Base-by-base conservation (phyloP, 1,140 invertebrate species). In the Orussus abietinus region DNA sequence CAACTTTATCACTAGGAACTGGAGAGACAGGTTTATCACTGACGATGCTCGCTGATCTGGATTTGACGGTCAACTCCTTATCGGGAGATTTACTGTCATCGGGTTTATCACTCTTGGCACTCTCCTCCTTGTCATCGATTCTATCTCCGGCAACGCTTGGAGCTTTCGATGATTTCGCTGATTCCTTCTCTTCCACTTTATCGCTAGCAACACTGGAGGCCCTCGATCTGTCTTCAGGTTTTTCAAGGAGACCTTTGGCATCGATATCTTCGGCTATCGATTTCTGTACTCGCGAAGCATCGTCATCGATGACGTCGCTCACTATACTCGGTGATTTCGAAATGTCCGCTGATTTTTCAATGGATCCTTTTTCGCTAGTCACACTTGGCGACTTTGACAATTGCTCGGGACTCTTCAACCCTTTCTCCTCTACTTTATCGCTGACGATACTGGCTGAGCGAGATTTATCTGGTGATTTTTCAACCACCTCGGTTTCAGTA, bases 371-470 rank as follows among this genome's bases (percentile, higher is more conserved):
- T 15, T 45, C 42, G 15, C n/a, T n/a, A 15, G 22, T n/a, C 6
- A 25, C n/a, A 25, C 36, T 38, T 11, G 42, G 19, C 5, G 36
- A 38, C 20, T 32, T 44, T 13, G 32, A 36, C 10, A n/a, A n/a
- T n/a, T n/a, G n/a, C 13, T 33, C 9, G 29, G 12, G 6, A 10
- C 38, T 7, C 14, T 12, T 35, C 31, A n/a, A 19, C n/a, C 44
- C 55, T 28, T 35, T 40, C 11, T 47, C 15, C 14, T 39, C 33
- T 7, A 7, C 6, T 7, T 25, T 5, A 6, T 29, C 13, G 6
- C 36, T 15, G 10, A 21, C 6, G 5, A 49, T 41, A 32, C 42
- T 54, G 3, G 53, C 33, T 12, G 44, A 47, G 30, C 28, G 39
- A 5, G 49, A 50, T 31, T 3, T 45, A n/a, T 18, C 21, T 4